Evolutionary conservation across 1,140 invertebrate species (phyloP).

Genomic region (Mercenaria mercenaria): DNA sequence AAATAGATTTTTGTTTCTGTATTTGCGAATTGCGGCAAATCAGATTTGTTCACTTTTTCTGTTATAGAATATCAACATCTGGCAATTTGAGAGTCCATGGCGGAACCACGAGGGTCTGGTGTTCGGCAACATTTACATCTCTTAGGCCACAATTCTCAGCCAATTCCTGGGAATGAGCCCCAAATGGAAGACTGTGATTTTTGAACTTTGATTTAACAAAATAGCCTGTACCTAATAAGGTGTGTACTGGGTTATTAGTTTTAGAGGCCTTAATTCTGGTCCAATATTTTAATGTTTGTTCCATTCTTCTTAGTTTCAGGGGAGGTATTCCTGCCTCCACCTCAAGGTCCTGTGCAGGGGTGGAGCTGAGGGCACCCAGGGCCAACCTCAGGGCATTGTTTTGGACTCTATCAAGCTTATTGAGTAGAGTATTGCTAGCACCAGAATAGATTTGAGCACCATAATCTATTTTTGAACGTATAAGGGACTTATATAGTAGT

Average conservation of each 20-base stretch:
- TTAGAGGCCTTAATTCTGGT: neutral
- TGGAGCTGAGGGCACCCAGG: neutral
- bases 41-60: neutral
- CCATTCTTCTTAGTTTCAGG: neutral
- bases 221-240: neutral
- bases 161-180: neutral
- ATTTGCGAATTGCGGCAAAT: neutral
- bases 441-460: neutral
- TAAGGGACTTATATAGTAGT: neutral
- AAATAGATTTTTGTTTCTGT: no score
- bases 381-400: neutral
- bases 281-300: neutral
- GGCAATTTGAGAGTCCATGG: no score
- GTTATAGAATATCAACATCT: neutral
- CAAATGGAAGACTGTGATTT: neutral
- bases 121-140: neutral
- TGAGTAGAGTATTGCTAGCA: no score
- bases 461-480: conserved; percentile 5
- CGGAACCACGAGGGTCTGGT: neutral
- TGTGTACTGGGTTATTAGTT: neutral
- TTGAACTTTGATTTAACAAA: neutral
- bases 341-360: neutral
- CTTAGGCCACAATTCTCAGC: neutral
- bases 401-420: neutral
- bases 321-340: neutral